Conservation (phyloP, 2,797 vertebrate species). For the Scolopax rusticola region DNA sequence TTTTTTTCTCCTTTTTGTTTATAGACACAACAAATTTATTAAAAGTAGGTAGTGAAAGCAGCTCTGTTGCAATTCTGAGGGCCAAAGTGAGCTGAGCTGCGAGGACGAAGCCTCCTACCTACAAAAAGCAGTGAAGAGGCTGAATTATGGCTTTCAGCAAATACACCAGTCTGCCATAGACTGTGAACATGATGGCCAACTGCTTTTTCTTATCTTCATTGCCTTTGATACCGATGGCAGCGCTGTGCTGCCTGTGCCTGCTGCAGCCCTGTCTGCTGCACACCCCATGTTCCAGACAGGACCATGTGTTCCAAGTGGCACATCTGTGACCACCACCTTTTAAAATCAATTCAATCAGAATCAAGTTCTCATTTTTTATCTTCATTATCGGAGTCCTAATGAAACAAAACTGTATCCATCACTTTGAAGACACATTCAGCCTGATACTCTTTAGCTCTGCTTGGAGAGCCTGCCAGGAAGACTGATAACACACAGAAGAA, state of each 20-base stretch:
- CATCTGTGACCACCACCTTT: not conserved
- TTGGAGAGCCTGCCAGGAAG: not conserved
- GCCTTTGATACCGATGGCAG: not conserved
- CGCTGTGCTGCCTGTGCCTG: accelerated
- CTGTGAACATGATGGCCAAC: not conserved
- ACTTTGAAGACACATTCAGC: not conserved
- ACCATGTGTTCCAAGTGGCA: not conserved
- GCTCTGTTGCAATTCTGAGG: not conserved
- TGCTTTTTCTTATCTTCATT: not conserved
- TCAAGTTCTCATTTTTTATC: not conserved
- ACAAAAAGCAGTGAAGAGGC: not conserved
- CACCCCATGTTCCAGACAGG: not conserved
- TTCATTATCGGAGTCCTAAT: not conserved
- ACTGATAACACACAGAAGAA: not conserved
- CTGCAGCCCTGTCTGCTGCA: not conserved
- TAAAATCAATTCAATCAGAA: not conserved
- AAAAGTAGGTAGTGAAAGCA: not conserved
- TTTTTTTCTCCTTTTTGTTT: not conserved
- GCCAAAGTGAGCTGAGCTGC: not conserved
- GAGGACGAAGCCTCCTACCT: not conserved
- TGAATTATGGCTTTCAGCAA: not conserved
- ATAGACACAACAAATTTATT: not conserved
- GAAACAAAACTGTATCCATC: not conserved
- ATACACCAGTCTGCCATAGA: not conserved
- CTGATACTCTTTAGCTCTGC: not conserved